Percentiles rank a stretch among this genome's conserved stretches.
Evolutionary conservation across 35 echinoderm and acorn worm species (phyloP).

Genomic region (Lytechinus variegatus): DNA sequence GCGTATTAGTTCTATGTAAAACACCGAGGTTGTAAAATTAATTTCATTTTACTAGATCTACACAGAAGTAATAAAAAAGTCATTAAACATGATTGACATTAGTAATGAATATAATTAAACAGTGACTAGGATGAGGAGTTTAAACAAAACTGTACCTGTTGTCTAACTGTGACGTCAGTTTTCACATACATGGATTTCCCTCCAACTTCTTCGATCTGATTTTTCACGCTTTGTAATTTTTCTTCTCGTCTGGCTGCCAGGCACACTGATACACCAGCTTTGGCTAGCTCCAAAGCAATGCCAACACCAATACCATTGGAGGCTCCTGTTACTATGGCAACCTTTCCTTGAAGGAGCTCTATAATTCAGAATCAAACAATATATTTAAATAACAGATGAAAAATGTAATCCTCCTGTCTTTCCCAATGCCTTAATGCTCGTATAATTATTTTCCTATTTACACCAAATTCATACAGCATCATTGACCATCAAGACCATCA

Average conservation of each 20-base stretch:
- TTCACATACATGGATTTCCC: slow-evolving; percentile 61
- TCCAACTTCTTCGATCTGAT: slow-evolving; percentile 57
- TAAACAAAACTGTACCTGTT: slow-evolving; percentile 54
- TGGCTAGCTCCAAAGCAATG: slow-evolving; percentile 67
- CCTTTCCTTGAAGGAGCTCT: slow-evolving; percentile 54
- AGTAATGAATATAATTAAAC: no score
- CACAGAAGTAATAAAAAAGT: no score
- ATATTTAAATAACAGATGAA: neutral
- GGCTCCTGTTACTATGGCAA: slow-evolving; percentile 75
- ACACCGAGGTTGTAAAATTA: no score
- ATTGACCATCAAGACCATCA: no score
- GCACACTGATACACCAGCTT: slow-evolving; percentile 68
- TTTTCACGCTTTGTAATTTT: slow-evolving; percentile 48
- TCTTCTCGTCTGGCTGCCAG: slow-evolving; percentile 71
- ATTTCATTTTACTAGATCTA: no score
- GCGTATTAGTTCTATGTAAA: no score
- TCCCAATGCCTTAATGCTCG: no score
- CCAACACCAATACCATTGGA: slow-evolving; percentile 77
- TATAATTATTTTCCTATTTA: no score
- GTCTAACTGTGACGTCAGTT: slow-evolving; percentile 71
- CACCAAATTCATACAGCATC: no score
- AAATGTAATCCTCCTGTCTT: no score
- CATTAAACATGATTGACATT: no score
- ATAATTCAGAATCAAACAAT: neutral
- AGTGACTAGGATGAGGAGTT: neutral